These are phyloP conservation scores for Drosophila rubida DNA, from an alignment of 2,888 invertebrate genomes.

Conservation along the genomic window DNA sequence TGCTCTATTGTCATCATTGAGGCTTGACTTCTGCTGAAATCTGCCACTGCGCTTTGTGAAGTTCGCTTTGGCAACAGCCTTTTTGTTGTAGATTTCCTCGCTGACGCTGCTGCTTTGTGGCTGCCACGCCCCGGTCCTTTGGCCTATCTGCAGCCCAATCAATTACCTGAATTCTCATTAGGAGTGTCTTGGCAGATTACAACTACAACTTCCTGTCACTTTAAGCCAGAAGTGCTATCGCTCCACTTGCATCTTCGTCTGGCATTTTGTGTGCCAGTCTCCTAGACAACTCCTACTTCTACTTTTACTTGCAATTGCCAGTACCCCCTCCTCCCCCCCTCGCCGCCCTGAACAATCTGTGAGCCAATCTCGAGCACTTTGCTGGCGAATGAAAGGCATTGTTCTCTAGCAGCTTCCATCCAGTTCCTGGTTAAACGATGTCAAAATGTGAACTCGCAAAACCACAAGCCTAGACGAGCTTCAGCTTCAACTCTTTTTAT, in stretches of 20 bases:
- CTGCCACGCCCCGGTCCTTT: background rate
- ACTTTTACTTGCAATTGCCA: background rate
- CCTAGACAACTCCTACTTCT: background rate
- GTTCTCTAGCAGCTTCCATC: constrained; percentile 35
- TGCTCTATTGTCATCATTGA: no score
- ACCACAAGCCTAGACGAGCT: constrained; percentile 21
- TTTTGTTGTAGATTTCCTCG: no score
- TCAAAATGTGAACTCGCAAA: constrained; percentile 62
- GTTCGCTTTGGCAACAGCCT: no score
- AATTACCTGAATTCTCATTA: constrained; percentile 15
- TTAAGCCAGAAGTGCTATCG: background rate
- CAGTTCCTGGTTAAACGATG: constrained; percentile 67
- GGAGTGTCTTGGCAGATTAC: background rate
- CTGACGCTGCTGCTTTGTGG: no score
- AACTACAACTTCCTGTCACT: constrained; percentile 9
- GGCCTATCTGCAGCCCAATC: constrained; percentile 9
- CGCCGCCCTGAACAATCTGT: no score
- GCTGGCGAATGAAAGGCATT: constrained; percentile 35
- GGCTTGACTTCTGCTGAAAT: no score
- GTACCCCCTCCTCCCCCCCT: no score
- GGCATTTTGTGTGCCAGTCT: no score
- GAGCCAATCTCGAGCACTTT: constrained; percentile 7
- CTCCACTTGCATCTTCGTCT: background rate
- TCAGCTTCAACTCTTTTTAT: constrained; percentile 12
- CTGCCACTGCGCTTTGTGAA: no score